A percentile compares a stretch with the other conserved stretches of the same genome.
phyloP scores from a whole-genome alignment of 92 coral and sea anemone species.

The Nematostella vectensis region DNA sequence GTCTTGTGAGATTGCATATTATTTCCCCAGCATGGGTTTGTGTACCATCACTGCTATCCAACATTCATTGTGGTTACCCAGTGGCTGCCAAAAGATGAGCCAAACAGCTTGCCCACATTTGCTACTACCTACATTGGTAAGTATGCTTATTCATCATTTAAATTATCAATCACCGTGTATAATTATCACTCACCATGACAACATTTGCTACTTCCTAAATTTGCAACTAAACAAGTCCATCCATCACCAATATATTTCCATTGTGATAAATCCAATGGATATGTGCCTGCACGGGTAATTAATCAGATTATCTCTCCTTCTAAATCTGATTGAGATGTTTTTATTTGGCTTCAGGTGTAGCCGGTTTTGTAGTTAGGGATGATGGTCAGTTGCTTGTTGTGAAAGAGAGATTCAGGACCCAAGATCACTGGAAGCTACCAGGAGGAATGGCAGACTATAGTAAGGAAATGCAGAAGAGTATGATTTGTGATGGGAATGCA shows the following conservation, averaged over 20 bases:
- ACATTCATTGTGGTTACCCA: slow-evolving; percentile 47
- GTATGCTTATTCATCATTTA: neutral
- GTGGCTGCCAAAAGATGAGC: slow-evolving; percentile 69
- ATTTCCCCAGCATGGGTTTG: slow-evolving; percentile 73
- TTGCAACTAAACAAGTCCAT: too few species aligned
- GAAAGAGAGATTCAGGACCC: slow-evolving; percentile 45
- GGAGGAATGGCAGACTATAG: slow-evolving; percentile 78
- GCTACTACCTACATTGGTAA: slow-evolving; percentile 71
- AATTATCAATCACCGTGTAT: neutral
- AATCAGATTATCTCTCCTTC: too few species aligned
- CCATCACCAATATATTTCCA: too few species aligned
- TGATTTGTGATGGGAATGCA: too few species aligned
- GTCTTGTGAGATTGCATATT: too few species aligned
- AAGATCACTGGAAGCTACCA: slow-evolving; percentile 69
- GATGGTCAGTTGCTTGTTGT: slow-evolving; percentile 57
- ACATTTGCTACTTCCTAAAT: too few species aligned
- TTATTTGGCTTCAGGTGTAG: too few species aligned
- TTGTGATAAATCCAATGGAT: too few species aligned
- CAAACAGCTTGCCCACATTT: slow-evolving; percentile 67
- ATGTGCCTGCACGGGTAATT: too few species aligned
- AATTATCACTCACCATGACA: too few species aligned
- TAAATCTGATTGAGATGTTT: too few species aligned
- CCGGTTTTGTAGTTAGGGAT: slow-evolving; percentile 66
- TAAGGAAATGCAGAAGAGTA: slow-evolving; percentile 1
- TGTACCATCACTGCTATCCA: slow-evolving; percentile 71